A percentile compares a stretch with the other conserved stretches of the same genome.
phyloP scores from a whole-genome alignment of 1,140 invertebrate species.

The Zaprionus nigranus region DNA sequence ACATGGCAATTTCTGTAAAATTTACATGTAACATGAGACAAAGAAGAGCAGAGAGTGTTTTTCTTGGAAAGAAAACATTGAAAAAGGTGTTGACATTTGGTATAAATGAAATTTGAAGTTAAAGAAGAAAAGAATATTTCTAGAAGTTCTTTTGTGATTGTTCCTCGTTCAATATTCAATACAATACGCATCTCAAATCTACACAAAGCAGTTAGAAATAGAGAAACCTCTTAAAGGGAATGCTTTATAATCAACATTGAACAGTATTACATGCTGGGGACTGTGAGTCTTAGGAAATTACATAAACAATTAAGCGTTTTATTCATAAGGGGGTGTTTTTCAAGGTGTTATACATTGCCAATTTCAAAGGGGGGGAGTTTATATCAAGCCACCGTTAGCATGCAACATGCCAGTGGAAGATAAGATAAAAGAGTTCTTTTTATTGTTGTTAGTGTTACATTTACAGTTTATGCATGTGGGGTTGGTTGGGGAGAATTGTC shows the following conservation, averaged over 20 bases:
- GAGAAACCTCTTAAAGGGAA: no score
- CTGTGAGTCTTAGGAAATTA: constrained; percentile 25
- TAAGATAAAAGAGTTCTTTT: constrained; percentile 8
- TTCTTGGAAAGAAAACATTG: neutral
- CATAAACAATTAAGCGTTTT: constrained; percentile 17
- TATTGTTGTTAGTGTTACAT: constrained; percentile 20
- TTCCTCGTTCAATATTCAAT: neutral
- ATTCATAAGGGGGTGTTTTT: constrained; percentile 29
- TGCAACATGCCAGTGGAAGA: constrained; percentile 73
- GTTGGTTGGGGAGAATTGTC: constrained; percentile 1
- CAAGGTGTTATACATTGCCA: constrained; percentile 50
- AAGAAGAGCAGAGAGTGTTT: neutral
- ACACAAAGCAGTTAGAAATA: neutral
- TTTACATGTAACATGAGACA: constrained; percentile 2
- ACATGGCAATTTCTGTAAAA: constrained; percentile 11
- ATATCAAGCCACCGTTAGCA: constrained; percentile 67
- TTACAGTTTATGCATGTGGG: constrained; percentile 26
- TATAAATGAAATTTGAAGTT: constrained; percentile 2
- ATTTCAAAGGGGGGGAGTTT: constrained; percentile 29
- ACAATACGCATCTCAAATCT: neutral
- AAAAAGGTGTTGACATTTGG: constrained; percentile 1
- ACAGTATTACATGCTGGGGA: constrained; percentile 50
- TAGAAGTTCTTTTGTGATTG: neutral
- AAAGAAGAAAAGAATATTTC: neutral
- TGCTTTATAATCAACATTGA: neutral